Conservation (phyloP, 1,140 invertebrate genomes). For the Thalassaphorura encarpata region DNA sequence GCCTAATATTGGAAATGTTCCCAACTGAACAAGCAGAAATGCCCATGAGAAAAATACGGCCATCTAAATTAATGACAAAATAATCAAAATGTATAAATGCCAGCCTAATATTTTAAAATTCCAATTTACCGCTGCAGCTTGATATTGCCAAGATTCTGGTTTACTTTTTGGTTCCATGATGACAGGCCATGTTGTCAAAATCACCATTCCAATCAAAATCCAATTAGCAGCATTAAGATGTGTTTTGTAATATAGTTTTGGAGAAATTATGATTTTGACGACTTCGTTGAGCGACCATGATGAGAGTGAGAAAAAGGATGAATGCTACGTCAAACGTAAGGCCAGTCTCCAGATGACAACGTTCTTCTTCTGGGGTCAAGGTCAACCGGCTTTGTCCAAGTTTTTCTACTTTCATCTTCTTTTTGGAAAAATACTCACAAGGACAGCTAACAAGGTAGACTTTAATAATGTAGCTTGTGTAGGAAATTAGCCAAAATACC, state of each 20-base stretch:
- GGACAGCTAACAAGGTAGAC: slow-evolving; percentile 29
- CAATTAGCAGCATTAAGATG: slow-evolving; percentile 17
- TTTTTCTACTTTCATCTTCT: background rate
- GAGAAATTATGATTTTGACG: slow-evolving; percentile 15
- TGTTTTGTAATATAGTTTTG: slow-evolving; percentile 17
- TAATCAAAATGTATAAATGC: background rate
- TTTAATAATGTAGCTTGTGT: slow-evolving; percentile 27
- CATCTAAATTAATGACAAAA: background rate
- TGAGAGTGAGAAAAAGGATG: slow-evolving; percentile 14
- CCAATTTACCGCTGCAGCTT: slow-evolving; percentile 25
- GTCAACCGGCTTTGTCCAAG: background rate
- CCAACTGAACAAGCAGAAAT: slow-evolving; percentile 41
- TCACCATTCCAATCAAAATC: slow-evolving; percentile 21
- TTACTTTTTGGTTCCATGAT: slow-evolving; percentile 12
- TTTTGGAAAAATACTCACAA: slow-evolving; percentile 8
- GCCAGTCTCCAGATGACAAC: slow-evolving; percentile 18
- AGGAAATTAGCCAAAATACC: slow-evolving; percentile 28
- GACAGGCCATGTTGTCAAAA: slow-evolving; percentile 19
- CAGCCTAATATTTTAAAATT: no score
- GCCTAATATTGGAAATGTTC: slow-evolving; percentile 69
- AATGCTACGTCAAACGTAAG: slow-evolving; percentile 16
- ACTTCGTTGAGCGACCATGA: slow-evolving; percentile 21
- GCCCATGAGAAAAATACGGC: slow-evolving; percentile 28
- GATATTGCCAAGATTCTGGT: slow-evolving; percentile 22
- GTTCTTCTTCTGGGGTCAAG: background rate